Percentiles rank a stretch among this genome's conserved stretches.
These are phyloP conservation scores for Dendrocopos noguchii DNA, from an alignment of 2,113 vertebrate genomes.

Conservation along the genomic window DNA sequence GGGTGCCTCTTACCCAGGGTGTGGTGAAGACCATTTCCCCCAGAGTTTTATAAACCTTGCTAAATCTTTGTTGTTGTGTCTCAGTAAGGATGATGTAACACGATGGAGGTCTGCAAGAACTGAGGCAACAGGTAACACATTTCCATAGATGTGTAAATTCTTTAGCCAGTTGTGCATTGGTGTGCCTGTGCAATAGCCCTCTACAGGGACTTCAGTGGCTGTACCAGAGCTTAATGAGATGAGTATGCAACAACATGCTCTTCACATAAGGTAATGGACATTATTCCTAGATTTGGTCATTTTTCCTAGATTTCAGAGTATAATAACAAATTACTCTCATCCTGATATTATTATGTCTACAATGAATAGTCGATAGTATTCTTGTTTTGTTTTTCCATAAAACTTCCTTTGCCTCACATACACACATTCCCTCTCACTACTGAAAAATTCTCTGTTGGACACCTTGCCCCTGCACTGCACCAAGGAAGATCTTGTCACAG, in stretches of 20 bases:
- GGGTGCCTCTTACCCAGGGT: background rate
- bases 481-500: background rate
- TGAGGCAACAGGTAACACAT: background rate
- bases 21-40: background rate
- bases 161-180: background rate
- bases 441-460: background rate
- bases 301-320: background rate
- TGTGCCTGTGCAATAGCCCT: background rate
- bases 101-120: background rate
- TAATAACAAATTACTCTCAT: background rate
- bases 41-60: background rate
- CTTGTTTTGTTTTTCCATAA: background rate
- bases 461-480: background rate
- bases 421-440: background rate
- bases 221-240: background rate
- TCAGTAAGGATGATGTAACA: background rate
- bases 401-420: background rate
- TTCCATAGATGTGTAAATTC: rapidly evolving
- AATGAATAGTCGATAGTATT: background rate
- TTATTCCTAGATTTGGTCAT: too few relatives aligned
- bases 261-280: background rate
- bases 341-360: background rate
- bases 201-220: rapidly evolving
- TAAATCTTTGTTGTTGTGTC: background rate
- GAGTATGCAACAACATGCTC: background rate